phyloP scores from a whole-genome alignment of 2,113 vertebrate genomes.

The Tupaia tana region DNA sequence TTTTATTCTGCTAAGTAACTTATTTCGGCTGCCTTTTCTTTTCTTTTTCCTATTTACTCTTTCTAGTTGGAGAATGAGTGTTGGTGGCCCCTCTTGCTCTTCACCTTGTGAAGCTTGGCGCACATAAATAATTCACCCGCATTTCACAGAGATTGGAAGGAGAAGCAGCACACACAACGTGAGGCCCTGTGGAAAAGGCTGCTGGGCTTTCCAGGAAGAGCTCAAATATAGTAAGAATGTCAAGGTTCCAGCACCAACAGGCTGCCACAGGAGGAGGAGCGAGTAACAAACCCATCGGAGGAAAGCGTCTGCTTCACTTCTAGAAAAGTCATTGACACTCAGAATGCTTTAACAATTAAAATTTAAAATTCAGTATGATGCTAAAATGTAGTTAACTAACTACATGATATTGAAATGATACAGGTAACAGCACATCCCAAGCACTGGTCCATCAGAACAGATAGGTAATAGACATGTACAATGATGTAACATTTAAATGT shows the following conservation, averaged over 20 bases:
- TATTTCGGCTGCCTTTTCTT: conserved; percentile 44
- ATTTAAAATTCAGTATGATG: background rate
- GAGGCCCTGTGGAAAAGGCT: background rate
- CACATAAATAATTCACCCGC: conserved; percentile 60
- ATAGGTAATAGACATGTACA: background rate
- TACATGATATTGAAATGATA: background rate
- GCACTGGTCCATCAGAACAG: background rate
- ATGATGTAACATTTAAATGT: background rate
- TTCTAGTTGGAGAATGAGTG: background rate
- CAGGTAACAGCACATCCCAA: background rate
- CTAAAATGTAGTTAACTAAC: conserved; percentile 19
- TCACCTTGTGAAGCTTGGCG: background rate
- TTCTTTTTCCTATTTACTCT: conserved; percentile 1
- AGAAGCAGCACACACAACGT: background rate
- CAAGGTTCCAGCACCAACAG: background rate
- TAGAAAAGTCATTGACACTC: background rate
- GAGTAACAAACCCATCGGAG: background rate
- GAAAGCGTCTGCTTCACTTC: background rate
- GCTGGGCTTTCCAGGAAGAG: background rate
- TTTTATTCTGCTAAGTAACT: conserved; percentile 70
- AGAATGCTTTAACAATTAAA: background rate
- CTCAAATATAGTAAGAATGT: background rate
- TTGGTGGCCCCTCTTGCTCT: background rate
- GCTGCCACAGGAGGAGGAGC: background rate
- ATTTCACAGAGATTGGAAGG: background rate